Base-by-base conservation (phyloP, 2,888 invertebrate species). In the Caenorhabditis imperialis region DNA sequence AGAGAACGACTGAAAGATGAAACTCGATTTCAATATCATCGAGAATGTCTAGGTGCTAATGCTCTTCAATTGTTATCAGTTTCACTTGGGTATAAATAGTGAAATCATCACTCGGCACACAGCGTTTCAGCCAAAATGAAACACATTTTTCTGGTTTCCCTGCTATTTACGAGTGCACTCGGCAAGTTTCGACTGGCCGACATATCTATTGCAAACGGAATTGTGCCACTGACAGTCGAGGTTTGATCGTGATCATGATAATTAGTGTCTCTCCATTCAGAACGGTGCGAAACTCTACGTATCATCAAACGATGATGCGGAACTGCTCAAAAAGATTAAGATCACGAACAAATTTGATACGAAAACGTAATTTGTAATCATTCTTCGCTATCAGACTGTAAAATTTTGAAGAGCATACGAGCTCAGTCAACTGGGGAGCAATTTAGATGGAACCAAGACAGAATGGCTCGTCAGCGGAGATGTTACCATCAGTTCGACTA, bases 271-370 rank as follows among this genome's bases (percentile, higher is more conserved):
- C n/a, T n/a, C n/a, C n/a, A n/a, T 51, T 51, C 30, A 63, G 62
- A 37, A 27, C 2, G 62, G 62, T 1, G 53, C 53, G 10, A 37
- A 20, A 2, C 16, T 63, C 22, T 63, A 54, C 27, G 53, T 63
- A 2, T 22, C 23, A 14, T 53, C 62, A 1, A 54, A 30, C 14
- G 62, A 63, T 38, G 42, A 44, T 7, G 25, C 23, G 2, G 0
- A 33, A 1, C 14, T 45, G 1, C 22, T 63, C 14, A 25, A n/a
- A 18, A 54, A 54, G 12, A 45, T 53, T 18, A 25, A 27, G n/a
- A 63, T 63, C 18, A 63, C 45, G 4, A 54, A 63, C 30, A 35
- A 47, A 7, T 40, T 25, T 2, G 27, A 25, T 3, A 40, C 27
- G 12, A 50, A 22, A 22, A 48, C 48, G 23, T 38, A 16, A 20